A percentile compares a stretch with the other conserved stretches of the same genome.
Conservation (phyloP, 2,888 invertebrate genomes). For the Neria commutata region DNA sequence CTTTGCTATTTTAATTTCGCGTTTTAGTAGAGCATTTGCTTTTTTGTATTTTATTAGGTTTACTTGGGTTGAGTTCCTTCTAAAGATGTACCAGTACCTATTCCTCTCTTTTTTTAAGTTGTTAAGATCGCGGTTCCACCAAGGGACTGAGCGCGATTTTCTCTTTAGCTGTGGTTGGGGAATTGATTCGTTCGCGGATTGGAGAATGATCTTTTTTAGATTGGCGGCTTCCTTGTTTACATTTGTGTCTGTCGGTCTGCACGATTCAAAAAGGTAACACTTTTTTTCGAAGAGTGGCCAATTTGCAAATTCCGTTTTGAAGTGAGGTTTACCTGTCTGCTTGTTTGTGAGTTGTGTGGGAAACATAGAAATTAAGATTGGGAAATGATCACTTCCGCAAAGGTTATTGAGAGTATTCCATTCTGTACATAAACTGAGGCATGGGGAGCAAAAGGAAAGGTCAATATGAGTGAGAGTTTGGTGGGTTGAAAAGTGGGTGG, state of each 20-base stretch:
- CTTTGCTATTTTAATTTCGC: too few species aligned
- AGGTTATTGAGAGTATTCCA: slow-evolving; percentile 17
- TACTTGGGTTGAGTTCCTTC: not conserved
- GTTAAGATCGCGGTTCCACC: slow-evolving; percentile 9
- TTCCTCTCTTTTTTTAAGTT: too few species aligned
- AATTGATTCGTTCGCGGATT: slow-evolving; percentile 1
- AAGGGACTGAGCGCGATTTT: slow-evolving; percentile 6
- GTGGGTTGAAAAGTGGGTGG: slow-evolving; percentile 16
- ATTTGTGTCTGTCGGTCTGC: slow-evolving; percentile 3
- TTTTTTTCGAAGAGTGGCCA: slow-evolving; percentile 4
- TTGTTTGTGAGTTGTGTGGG: slow-evolving; percentile 1
- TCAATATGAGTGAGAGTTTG: slow-evolving; percentile 5
- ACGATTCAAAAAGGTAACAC: not conserved
- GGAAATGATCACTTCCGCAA: slow-evolving; percentile 21
- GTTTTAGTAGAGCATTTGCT: too few species aligned
- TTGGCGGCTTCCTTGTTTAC: slow-evolving; percentile 6
- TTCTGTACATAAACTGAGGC: slow-evolving; percentile 3
- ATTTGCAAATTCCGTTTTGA: slow-evolving; percentile 11
- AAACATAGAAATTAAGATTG: slow-evolving; percentile 12
- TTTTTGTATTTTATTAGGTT: not conserved
- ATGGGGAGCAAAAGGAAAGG: not conserved
- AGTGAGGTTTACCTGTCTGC: not conserved
- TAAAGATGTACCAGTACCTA: not conserved
- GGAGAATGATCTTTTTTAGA: not conserved
- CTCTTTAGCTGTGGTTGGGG: slow-evolving; percentile 5